Percentiles rank a stretch among this genome's conserved stretches.
Evolutionary conservation across 2,888 invertebrate genomes (phyloP).

Genomic region (Tribolium freemani): DNA sequence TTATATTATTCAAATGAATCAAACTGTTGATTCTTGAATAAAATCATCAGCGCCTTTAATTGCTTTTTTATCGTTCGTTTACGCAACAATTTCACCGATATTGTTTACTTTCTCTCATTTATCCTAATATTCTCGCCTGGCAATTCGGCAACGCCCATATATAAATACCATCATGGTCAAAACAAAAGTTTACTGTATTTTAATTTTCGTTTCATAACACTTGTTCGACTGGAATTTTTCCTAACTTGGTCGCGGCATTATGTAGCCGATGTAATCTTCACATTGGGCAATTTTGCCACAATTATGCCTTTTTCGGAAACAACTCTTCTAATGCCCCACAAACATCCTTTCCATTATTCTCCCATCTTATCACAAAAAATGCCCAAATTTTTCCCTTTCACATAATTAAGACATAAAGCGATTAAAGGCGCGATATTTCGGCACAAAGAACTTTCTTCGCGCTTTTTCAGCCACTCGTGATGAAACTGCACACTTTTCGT

Average conservation of each 20-base stretch:
- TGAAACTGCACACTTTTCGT: neutral
- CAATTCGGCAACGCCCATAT: constrained; percentile 23
- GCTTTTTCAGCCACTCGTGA: neutral
- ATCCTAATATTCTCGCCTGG: constrained; percentile 25
- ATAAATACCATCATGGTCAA: constrained; percentile 27
- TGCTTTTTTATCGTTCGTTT: neutral
- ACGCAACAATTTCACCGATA: constrained; percentile 29
- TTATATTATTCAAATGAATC: neutral
- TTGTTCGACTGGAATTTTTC: constrained; percentile 30
- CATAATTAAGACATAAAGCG: neutral
- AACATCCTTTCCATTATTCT: neutral
- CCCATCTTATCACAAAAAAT: neutral
- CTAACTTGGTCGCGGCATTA: constrained; percentile 3
- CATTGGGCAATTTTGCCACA: neutral
- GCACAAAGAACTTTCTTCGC: neutral
- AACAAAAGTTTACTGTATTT: constrained; percentile 19
- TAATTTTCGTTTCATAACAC: constrained; percentile 29
- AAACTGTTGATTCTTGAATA: neutral
- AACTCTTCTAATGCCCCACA: neutral
- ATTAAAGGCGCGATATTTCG: neutral
- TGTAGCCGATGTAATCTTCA: neutral
- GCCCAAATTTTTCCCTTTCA: neutral
- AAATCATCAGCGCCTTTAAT: neutral
- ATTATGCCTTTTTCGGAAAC: neutral
- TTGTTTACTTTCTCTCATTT: constrained; percentile 27